Base-by-base conservation (phyloP, 2,113 vertebrate genomes). In the Balaenoptera acutorostrata region DNA sequence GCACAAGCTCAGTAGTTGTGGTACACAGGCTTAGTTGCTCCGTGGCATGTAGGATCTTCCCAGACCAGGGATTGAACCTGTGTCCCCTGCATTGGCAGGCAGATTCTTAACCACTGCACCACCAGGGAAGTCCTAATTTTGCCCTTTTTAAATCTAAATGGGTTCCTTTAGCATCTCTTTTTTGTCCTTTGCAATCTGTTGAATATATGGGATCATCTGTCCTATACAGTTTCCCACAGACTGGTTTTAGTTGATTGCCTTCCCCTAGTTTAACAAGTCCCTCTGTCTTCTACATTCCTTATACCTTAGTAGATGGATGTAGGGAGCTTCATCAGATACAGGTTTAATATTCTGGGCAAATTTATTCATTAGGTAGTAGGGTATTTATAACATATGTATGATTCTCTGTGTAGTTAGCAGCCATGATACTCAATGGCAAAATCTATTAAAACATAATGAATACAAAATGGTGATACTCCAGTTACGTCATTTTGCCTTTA, bases 401-500 rank as follows among this genome's bases (percentile, higher is more conserved):
- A 85, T 64, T 96, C 91, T 59, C 11, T 97, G 4, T 80, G 20
- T 27, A 69, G 7, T 69, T 59, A 88, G 61, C 55, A 95, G 52
- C 31, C 55, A 96, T 82, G 75, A 88, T n/a, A 88, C 15, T 88
- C 69, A 69, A 64, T n/a, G 25, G 93, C 36, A 66, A 97, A 95
- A 95, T 44, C 31, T 39, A 95, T 14, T 95, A 94, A 93, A 93
- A 93, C 13, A 86, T 49, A 72, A 55, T 59, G 33, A 93, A 21
- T 83, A 20, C 18, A 95, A 96, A 97, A 92, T 90, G 52, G 6
- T 85, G n/a, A 80, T 71, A 84, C 11, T 86, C 25, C 29, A 80
- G 68, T 95, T 78, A 75, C 46, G 92, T 61, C 39, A 27, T 64
- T 94, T 87, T 52, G 29, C n/a, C 29, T 86, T 94, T 69, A 86